Base-by-base conservation (phyloP, 2,888 invertebrate species). In the Drosophila suboccidentalis region DNA sequence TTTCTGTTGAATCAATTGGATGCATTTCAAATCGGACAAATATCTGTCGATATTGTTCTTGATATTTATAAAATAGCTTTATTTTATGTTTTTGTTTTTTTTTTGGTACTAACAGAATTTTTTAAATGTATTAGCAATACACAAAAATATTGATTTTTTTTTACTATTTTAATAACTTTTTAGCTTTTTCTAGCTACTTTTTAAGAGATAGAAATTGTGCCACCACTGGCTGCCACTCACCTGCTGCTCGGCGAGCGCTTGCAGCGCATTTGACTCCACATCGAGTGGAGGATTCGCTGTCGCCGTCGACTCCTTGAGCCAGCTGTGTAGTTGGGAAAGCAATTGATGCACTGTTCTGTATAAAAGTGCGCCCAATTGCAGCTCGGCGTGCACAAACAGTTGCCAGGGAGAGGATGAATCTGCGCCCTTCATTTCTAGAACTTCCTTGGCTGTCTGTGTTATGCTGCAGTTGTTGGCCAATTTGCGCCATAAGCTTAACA, bases 401-500 rank as follows among this genome's bases (percentile, higher is more conserved):
- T 86, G 54, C 93, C 93, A 93, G 0, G 92, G 90, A 2, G 78
- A 66, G 3, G 61, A 76, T 1, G 49, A 9, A 11, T 0, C 26
- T 4, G 17, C 5, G 22, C 11, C 10, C 17, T 32, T 15, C n/a
- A 19, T n/a, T 8, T n/a, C 19, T 1, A 3, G 19, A 0, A 86
- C 59, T 50, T 91, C 87, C 61, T 89, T 81, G 2, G 70, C 74
- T 0, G 90, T 84, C 72, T 90, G 82, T 0, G 76, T 51, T 2
- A 92, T 91, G 86, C 89, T 92, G 58, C 69, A 88, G 50, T 72
- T 60, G 2, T 94, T 94, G 10, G 95, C 94, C 22, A 95, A 85
- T 91, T 97, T 97, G 91, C 97, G 97, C 98, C 98, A 98, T 4
- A 97, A 91, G 62, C 94, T 94, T 34, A 98, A 94, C 53, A 97